Evolutionary conservation across 2,797 vertebrate species (phyloP).

Genomic region (Chanos chanos): DNA sequence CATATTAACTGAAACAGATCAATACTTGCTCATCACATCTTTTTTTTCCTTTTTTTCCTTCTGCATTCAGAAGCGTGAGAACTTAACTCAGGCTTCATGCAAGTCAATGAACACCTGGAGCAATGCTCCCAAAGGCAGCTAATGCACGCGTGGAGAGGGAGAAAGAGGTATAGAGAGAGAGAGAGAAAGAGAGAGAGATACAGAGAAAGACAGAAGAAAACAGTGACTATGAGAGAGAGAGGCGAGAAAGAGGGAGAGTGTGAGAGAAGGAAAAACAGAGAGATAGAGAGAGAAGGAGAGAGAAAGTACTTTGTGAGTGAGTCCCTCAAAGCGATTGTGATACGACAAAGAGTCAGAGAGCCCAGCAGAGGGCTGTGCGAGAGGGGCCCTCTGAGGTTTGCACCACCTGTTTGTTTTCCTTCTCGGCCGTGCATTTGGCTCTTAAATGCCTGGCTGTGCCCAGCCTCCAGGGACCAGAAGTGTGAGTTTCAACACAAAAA

Average conservation of each 20-base stretch:
- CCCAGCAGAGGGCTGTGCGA: conserved; percentile 48
- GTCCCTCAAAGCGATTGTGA: conserved; percentile 67
- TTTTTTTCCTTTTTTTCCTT: conserved; percentile 29
- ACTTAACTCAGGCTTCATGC: conserved; percentile 73
- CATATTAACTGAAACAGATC: conserved; percentile 58
- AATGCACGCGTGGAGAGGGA: conserved; percentile 64
- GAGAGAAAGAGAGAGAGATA: not conserved
- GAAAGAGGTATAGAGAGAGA: conserved; percentile 26
- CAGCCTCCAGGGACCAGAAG: conserved; percentile 57
- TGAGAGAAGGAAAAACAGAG: too few species aligned
- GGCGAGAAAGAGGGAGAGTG: not conserved
- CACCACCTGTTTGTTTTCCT: conserved; percentile 75
- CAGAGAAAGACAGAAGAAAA: not conserved
- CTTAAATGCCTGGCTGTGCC: conserved; percentile 60
- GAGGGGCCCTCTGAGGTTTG: conserved; percentile 67
- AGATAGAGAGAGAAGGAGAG: not conserved
- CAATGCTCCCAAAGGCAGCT: conserved; percentile 67
- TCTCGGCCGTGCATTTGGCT: conserved; percentile 57
- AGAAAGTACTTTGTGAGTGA: conserved; percentile 45
- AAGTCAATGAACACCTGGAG: conserved; percentile 81
- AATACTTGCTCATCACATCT: conserved; percentile 65
- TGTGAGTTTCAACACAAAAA: conserved; percentile 76
- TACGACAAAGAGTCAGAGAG: conserved; percentile 60
- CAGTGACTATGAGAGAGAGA: not conserved
- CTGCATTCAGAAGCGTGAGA: conserved; percentile 65